Evolutionary conservation across 2,113 vertebrate genomes (phyloP).

Genomic region (Globicephala melas): DNA sequence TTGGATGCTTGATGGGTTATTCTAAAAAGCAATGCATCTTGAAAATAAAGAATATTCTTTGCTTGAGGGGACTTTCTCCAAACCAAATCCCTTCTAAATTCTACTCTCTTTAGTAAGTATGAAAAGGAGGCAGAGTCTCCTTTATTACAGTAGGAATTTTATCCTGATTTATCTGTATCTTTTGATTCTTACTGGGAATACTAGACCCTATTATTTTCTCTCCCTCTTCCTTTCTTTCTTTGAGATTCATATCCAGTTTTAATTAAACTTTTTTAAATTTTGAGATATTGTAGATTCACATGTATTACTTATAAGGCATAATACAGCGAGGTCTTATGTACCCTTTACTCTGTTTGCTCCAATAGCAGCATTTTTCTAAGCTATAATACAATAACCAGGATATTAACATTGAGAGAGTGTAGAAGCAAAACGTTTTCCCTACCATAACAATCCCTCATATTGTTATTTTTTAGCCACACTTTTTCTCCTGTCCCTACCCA

Average conservation of each 20-base stretch:
- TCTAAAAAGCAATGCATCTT: background rate
- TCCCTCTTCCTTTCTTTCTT: background rate
- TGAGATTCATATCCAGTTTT: background rate
- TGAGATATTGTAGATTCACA: background rate
- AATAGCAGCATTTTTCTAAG: background rate
- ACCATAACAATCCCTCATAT: background rate
- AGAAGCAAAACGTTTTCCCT: background rate
- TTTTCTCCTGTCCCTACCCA: background rate
- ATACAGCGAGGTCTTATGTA: too few relatives aligned
- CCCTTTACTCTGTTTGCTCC: background rate
- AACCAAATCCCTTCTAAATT: background rate
- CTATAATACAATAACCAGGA: background rate
- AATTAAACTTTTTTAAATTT: background rate
- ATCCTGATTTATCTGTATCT: background rate
- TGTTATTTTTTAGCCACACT: background rate
- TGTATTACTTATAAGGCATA: background rate
- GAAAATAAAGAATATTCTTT: slow-evolving; percentile 24
- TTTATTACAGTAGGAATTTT: background rate
- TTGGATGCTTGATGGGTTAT: background rate
- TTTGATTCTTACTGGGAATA: background rate
- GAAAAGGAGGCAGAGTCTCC: background rate
- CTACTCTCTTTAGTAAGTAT: background rate
- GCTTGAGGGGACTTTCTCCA: background rate
- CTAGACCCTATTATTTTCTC: background rate
- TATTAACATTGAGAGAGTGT: background rate